phyloP scores from a whole-genome alignment of 2,888 invertebrate genomes.

The Tipula confusa region DNA sequence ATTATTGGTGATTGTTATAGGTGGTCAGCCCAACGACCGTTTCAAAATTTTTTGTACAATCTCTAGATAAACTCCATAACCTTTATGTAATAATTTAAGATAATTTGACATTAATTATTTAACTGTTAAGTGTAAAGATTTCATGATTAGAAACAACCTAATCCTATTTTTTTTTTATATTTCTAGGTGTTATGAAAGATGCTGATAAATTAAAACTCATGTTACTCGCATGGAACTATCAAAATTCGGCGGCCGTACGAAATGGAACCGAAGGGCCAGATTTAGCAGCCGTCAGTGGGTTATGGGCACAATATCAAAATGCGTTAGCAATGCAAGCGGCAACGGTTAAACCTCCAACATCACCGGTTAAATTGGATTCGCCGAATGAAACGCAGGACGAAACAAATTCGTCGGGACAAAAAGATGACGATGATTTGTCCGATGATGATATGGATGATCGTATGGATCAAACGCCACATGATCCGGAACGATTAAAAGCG shows the following conservation, averaged over 20 bases:
- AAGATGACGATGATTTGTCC: slow-evolving; percentile 74
- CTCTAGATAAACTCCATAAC: too few relatives aligned
- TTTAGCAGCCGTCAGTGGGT: slow-evolving; percentile 60
- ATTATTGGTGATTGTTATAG: too few relatives aligned
- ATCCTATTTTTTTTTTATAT: slow-evolving; percentile 38
- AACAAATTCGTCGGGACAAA: slow-evolving; percentile 83
- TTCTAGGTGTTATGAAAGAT: slow-evolving; percentile 62
- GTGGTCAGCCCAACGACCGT: too few relatives aligned
- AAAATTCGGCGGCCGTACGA: slow-evolving; percentile 63
- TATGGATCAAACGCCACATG: slow-evolving; percentile 80
- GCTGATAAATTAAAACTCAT: slow-evolving; percentile 83
- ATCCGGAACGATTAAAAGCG: slow-evolving; percentile 91
- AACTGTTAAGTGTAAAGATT: neutral
- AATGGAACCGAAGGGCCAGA: slow-evolving; percentile 53
- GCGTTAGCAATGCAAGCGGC: slow-evolving; percentile 67
- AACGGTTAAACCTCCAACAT: slow-evolving; percentile 53
- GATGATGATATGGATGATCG: slow-evolving; percentile 91
- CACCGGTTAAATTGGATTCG: slow-evolving; percentile 54
- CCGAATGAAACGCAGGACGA: slow-evolving; percentile 65
- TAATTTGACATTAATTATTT: neutral
- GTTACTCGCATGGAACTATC: slow-evolving; percentile 85
- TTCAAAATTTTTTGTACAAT: too few relatives aligned
- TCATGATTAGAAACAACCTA: neutral
- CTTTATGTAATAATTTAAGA: neutral
- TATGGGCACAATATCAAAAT: slow-evolving; percentile 83